These are phyloP conservation scores for Coecobrya sp. DNA, from an alignment of 2,888 invertebrate species.

Conservation along the genomic window DNA sequence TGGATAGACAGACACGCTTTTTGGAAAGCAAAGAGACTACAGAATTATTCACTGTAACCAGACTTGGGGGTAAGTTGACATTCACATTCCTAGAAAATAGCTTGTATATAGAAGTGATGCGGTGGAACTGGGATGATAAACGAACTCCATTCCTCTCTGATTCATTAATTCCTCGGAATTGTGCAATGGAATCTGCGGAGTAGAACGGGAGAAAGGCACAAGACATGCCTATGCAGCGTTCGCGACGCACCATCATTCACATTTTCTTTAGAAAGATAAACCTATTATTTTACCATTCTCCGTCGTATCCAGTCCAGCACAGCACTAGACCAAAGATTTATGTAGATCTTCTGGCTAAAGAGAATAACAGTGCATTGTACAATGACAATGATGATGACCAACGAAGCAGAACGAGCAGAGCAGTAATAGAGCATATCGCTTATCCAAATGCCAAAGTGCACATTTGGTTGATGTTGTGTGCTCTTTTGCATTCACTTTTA, in stretches of 20 bases:
- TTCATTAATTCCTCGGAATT: neutral
- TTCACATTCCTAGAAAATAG: neutral
- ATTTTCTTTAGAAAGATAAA: neutral
- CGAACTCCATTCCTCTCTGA: neutral
- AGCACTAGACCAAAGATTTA: neutral
- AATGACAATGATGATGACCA: neutral
- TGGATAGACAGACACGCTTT: neutral
- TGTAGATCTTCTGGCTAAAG: neutral
- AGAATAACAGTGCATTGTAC: neutral
- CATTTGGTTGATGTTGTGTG: neutral
- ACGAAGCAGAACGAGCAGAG: neutral
- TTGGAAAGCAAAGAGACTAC: neutral
- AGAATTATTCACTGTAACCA: neutral
- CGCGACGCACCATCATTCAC: neutral
- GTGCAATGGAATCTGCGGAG: neutral
- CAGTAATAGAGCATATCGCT: neutral
- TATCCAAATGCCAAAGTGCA: neutral
- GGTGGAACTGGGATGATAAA: neutral
- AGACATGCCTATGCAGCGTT: neutral
- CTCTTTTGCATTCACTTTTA: neutral
- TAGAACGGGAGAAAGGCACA: neutral
- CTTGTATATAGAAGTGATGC: neutral
- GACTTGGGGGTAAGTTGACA: neutral
- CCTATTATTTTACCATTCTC: neutral
- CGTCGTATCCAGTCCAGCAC: neutral